phyloP scores from a whole-genome alignment of 1,140 invertebrate species.

The Lucilia cuprina region DNA sequence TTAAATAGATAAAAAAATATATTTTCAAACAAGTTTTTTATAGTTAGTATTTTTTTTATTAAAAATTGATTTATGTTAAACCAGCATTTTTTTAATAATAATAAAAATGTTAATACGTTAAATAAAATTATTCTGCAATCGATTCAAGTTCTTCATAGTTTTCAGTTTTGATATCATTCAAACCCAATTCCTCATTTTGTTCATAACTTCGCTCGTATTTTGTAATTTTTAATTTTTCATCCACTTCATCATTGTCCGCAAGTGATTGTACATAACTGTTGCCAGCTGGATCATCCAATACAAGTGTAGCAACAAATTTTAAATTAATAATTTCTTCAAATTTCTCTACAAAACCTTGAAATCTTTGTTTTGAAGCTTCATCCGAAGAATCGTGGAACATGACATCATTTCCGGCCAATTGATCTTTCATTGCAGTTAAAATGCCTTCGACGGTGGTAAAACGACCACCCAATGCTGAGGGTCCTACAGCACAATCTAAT shows the following conservation, averaged over 20 bases:
- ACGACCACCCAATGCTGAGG: conserved; percentile 85
- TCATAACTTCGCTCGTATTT: conserved; percentile 86
- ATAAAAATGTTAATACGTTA: no score
- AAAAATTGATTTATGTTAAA: no score
- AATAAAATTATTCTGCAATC: neutral
- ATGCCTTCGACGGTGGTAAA: conserved; percentile 96
- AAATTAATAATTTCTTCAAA: conserved; percentile 76
- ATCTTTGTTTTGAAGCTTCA: conserved; percentile 62
- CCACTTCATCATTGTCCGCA: conserved; percentile 72
- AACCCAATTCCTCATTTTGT: conserved; percentile 94
- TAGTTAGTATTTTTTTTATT: no score
- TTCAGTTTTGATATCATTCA: conserved; percentile 98
- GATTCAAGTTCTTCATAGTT: conserved; percentile 43
- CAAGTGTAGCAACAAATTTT: conserved; percentile 72
- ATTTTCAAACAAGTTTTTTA: no score
- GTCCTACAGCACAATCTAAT: conserved; percentile 85
- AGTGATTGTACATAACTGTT: conserved; percentile 96
- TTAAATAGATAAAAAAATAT: no score
- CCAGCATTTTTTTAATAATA: no score
- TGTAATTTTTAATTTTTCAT: conserved; percentile 77
- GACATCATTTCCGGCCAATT: conserved; percentile 73
- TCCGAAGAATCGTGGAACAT: conserved; percentile 79
- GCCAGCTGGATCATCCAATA: conserved; percentile 95
- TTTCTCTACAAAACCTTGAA: conserved; percentile 70
- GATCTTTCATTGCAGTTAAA: conserved; percentile 72